phyloP scores from a whole-genome alignment of 2,797 vertebrate species.

The Hippoglossus hippoglossus region DNA sequence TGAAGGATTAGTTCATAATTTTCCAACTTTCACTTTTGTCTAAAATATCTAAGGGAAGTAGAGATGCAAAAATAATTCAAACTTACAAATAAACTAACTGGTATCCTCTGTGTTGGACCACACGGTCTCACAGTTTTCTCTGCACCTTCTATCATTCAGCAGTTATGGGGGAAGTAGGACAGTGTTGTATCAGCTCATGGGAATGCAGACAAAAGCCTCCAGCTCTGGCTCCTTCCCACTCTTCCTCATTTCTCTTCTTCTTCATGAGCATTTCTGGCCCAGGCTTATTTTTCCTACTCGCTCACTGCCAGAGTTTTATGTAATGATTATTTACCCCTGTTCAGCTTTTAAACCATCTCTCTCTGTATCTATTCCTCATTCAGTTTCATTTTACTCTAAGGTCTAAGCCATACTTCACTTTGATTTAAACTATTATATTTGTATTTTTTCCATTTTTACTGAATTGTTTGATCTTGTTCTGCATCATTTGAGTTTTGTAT shows the following conservation, averaged over 20 bases:
- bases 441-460: no score
- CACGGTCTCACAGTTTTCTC: no score
- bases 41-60: no score
- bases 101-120: no score
- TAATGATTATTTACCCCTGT: constrained; percentile 35
- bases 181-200: constrained; percentile 25
- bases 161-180: background rate
- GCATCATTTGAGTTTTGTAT: no score
- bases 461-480: no score
- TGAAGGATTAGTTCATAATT: no score
- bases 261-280: constrained; percentile 27
- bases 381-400: background rate
- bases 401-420: background rate
- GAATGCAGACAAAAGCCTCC: constrained; percentile 35
- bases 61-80: no score
- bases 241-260: constrained; percentile 22
- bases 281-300: constrained; percentile 41
- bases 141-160: no score
- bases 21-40: no score
- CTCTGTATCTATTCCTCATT: constrained; percentile 9
- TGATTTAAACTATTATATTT: no score
- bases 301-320: constrained; percentile 46
- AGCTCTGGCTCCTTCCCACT: constrained; percentile 30
- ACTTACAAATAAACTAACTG: no score
- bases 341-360: constrained; percentile 22